These are phyloP conservation scores for Danio albolineatus DNA, from an alignment of 2,797 vertebrate genomes.

Conservation along the genomic window DNA sequence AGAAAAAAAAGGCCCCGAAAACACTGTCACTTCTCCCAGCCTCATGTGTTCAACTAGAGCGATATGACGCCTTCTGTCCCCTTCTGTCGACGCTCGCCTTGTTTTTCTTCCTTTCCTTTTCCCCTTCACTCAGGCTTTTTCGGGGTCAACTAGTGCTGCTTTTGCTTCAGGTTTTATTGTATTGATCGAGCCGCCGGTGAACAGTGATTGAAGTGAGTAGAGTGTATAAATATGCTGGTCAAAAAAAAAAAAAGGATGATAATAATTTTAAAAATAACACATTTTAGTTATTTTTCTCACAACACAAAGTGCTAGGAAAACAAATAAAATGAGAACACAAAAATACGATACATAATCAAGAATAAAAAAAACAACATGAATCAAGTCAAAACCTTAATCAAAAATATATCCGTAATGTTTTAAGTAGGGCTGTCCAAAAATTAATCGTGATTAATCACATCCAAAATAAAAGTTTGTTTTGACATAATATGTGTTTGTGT, in stretches of 20 bases:
- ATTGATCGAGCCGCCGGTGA: slow-evolving; percentile 27
- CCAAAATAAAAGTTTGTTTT: too few species aligned
- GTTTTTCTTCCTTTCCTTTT: slow-evolving; percentile 25
- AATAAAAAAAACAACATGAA: too few species aligned
- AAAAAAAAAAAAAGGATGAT: background rate
- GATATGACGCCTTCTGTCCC: slow-evolving; percentile 53
- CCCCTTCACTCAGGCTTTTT: slow-evolving; percentile 39
- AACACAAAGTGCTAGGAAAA: too few species aligned
- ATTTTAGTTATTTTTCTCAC: too few species aligned
- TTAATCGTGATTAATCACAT: too few species aligned
- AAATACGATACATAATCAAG: too few species aligned
- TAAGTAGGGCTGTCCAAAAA: too few species aligned
- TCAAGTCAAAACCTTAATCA: too few species aligned
- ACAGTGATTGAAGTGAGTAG: slow-evolving; percentile 27
- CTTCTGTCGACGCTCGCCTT: slow-evolving; percentile 34
- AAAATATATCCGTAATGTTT: too few species aligned
- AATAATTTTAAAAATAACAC: too few species aligned
- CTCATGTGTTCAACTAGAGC: slow-evolving; percentile 58
- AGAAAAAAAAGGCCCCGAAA: slow-evolving; percentile 62
- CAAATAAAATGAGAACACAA: too few species aligned
- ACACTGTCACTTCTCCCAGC: slow-evolving; percentile 69
- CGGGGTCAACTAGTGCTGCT: slow-evolving; percentile 46
- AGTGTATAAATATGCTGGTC: slow-evolving; percentile 26
- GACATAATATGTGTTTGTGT: too few species aligned
- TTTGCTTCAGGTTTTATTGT: slow-evolving; percentile 42